phyloP scores from a whole-genome alignment of 2,888 invertebrate species.

The Lithophane ornitopus region DNA sequence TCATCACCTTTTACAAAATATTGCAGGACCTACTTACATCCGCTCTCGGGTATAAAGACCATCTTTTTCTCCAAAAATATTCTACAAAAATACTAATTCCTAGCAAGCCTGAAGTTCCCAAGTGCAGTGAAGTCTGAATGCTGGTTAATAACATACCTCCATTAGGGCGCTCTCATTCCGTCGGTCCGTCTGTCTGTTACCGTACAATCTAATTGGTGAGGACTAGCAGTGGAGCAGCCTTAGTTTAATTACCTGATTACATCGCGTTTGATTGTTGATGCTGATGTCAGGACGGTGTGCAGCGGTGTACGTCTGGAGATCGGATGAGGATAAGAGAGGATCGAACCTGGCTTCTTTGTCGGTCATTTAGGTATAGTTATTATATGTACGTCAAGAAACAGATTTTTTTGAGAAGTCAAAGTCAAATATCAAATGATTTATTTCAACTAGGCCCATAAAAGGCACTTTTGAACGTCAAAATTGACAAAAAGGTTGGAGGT shows the following conservation, averaged over 20 bases:
- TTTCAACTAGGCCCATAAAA: too few relatives aligned
- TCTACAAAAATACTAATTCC: neutral
- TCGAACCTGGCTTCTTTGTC: neutral
- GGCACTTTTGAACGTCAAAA: too few relatives aligned
- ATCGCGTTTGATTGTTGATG: slow-evolving; percentile 26
- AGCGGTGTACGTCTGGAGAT: neutral
- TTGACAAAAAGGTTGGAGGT: too few relatives aligned
- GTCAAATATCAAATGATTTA: too few relatives aligned
- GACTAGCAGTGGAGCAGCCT: neutral
- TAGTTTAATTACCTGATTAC: slow-evolving; percentile 50
- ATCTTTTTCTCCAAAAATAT: neutral
- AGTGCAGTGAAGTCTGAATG: slow-evolving; percentile 25
- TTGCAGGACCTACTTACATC: neutral
- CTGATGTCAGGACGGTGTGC: neutral
- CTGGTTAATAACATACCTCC: slow-evolving; percentile 39
- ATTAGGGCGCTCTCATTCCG: slow-evolving; percentile 53
- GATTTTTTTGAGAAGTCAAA: too few relatives aligned
- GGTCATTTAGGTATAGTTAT: neutral
- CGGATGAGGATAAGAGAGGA: too few relatives aligned
- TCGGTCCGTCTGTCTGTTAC: slow-evolving; percentile 54
- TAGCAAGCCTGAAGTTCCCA: neutral
- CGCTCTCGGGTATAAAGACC: neutral
- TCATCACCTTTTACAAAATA: too few relatives aligned
- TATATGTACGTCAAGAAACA: neutral
- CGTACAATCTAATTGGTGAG: slow-evolving; percentile 50